A percentile compares a stretch with the other conserved stretches of the same genome.
Evolutionary conservation across 1,140 invertebrate genomes (phyloP).

Genomic region (Phocides pigmalion): DNA sequence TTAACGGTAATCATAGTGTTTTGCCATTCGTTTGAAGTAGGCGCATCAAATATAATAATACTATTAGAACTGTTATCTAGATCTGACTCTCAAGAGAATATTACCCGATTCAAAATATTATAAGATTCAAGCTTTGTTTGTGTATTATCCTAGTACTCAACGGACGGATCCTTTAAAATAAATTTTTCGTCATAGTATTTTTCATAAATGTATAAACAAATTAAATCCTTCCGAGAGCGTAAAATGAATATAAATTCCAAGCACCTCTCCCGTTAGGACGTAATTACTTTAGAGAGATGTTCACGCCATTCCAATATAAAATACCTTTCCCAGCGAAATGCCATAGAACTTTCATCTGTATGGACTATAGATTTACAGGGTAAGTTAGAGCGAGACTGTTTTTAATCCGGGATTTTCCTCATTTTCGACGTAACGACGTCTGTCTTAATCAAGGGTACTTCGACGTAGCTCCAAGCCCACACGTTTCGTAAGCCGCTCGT

Average conservation of each 20-base stretch:
- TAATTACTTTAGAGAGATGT: background rate
- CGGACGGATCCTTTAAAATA: too few species aligned
- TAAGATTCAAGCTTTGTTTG: too few species aligned
- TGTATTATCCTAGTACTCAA: too few species aligned
- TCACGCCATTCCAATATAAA: background rate
- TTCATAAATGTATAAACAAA: background rate
- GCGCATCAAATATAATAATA: too few species aligned
- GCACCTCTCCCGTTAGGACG: background rate
- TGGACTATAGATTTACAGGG: constrained; percentile 13
- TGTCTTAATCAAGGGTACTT: constrained; percentile 30
- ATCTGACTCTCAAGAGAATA: too few species aligned
- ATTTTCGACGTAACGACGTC: constrained; percentile 11
- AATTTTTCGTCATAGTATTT: too few species aligned
- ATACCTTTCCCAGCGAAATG: background rate
- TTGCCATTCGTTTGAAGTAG: too few species aligned
- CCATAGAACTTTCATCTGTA: background rate
- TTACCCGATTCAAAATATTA: too few species aligned
- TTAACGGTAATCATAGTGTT: too few species aligned
- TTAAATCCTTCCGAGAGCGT: background rate
- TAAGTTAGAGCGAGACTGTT: constrained; percentile 1
- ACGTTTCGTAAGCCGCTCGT: constrained; percentile 20
- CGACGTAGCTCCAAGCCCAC: background rate
- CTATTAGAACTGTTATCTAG: too few species aligned
- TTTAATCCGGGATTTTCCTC: constrained; percentile 24
- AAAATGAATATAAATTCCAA: background rate